Conservation (phyloP, 2,797 vertebrate genomes). For the Coracias cyanogaster region DNA sequence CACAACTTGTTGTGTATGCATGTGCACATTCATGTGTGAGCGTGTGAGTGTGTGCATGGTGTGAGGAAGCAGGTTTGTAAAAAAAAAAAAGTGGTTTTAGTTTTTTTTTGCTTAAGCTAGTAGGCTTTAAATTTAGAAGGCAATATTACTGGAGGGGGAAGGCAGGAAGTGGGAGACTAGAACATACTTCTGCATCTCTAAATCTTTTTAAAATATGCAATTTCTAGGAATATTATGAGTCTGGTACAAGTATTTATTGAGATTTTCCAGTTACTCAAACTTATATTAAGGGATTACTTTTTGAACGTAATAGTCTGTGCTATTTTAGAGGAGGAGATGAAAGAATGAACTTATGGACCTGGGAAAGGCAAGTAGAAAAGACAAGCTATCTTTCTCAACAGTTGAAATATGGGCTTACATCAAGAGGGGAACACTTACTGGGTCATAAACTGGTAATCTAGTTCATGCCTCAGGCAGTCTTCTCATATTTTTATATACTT, state of each 20-base stretch:
- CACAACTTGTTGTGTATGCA: slow-evolving; percentile 41
- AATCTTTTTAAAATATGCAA: not conserved
- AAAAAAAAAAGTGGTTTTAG: slow-evolving; percentile 29
- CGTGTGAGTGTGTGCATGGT: not conserved
- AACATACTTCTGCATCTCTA: not conserved
- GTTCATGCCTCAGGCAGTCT: slow-evolving; percentile 31
- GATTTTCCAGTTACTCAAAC: slow-evolving; percentile 68
- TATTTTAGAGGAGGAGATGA: slow-evolving; percentile 15
- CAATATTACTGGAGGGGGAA: not conserved
- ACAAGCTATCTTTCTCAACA: slow-evolving; percentile 4
- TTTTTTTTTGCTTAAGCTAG: not conserved
- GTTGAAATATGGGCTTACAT: not conserved
- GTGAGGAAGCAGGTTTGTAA: slow-evolving; percentile 11
- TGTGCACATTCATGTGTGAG: not conserved
- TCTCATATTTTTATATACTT: slow-evolving; percentile 26
- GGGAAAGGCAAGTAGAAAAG: slow-evolving; percentile 9
- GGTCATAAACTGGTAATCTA: slow-evolving; percentile 31
- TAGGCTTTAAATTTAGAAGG: slow-evolving; percentile 42
- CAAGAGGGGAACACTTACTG: slow-evolving; percentile 29
- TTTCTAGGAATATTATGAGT: slow-evolving; percentile 39
- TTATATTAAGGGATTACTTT: slow-evolving; percentile 64
- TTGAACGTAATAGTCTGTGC: slow-evolving; percentile 9
- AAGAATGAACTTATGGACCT: not conserved
- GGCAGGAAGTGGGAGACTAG: not conserved
- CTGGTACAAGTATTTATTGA: slow-evolving; percentile 27